These are phyloP conservation scores for Doryteuthis pealeii DNA, from an alignment of 1,140 invertebrate species.

Conservation along the genomic window DNA sequence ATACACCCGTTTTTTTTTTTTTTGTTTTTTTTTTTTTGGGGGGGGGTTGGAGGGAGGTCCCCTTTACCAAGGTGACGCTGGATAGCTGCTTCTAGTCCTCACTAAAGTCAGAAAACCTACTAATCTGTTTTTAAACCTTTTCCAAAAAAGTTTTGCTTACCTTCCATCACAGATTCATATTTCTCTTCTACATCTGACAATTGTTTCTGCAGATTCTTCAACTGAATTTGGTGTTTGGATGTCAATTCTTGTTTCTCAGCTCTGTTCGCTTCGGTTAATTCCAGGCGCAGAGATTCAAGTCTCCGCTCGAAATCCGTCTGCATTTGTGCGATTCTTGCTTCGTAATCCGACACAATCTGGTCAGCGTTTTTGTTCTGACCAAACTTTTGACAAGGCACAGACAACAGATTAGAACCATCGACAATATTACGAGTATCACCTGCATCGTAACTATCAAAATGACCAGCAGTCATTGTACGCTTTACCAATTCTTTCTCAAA, in stretches of 20 bases:
- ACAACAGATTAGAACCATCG: neutral
- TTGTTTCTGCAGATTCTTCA: constrained; percentile 31
- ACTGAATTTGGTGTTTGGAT: constrained; percentile 15
- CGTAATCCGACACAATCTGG: constrained; percentile 26
- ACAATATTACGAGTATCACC: constrained; percentile 10
- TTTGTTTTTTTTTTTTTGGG: too few relatives aligned
- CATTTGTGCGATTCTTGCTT: constrained; percentile 18
- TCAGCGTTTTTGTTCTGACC: neutral
- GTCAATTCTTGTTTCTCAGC: constrained; percentile 13
- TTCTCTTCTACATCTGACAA: constrained; percentile 41
- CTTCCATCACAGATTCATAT: constrained; percentile 46
- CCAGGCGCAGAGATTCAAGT: neutral
- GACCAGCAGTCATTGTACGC: neutral
- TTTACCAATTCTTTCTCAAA: neutral
- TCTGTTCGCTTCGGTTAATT: neutral
- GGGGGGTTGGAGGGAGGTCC: too few relatives aligned
- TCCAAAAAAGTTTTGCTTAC: constrained; percentile 36
- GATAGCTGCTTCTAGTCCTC: too few relatives aligned
- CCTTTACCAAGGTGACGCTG: too few relatives aligned
- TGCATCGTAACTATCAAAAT: constrained; percentile 11
- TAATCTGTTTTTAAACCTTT: too few relatives aligned
- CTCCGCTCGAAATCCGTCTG: neutral
- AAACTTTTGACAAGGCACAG: neutral
- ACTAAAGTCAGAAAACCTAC: too few relatives aligned
- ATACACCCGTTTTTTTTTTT: too few relatives aligned